Percentiles rank a stretch among this genome's conserved stretches.
These are phyloP conservation scores for Nebria ingens DNA, from an alignment of 1,140 invertebrate genomes.

Conservation along the genomic window DNA sequence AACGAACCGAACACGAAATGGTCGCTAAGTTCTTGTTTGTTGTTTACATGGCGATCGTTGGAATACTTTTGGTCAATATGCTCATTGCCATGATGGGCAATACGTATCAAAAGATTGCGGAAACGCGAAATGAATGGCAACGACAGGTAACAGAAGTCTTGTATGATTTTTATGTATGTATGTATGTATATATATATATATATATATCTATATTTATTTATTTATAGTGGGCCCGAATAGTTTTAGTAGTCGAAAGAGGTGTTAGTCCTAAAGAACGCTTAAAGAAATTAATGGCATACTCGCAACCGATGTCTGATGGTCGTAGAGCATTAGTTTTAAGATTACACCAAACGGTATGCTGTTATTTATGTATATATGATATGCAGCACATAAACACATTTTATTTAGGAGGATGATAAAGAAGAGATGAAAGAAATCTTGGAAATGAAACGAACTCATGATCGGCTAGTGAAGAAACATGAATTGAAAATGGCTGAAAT, in stretches of 20 bases:
- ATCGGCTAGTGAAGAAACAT: constrained; percentile 59
- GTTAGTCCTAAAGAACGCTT: constrained; percentile 78
- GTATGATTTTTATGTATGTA: no score
- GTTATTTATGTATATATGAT: background rate
- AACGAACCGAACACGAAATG: constrained; percentile 75
- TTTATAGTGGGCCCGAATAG: constrained; percentile 89
- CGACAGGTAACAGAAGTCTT: no score
- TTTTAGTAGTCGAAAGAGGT: constrained; percentile 91
- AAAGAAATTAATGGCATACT: constrained; percentile 79
- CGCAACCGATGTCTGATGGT: constrained; percentile 91
- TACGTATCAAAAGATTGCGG: constrained; percentile 95
- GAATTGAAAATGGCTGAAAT: constrained; percentile 42
- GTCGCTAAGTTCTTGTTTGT: constrained; percentile 90
- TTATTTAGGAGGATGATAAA: constrained; percentile 72
- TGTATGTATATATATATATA: no score
- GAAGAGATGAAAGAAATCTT: constrained; percentile 89
- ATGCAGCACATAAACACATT: constrained; percentile 10
- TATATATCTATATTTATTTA: constrained; percentile 10
- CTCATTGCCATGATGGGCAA: constrained; percentile 99
- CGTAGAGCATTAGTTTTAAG: constrained; percentile 76
- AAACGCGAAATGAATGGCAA: constrained; percentile 97
- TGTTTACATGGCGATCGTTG: constrained; percentile 93
- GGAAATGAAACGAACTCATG: constrained; percentile 80
- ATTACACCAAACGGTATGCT: constrained; percentile 66
- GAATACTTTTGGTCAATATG: constrained; percentile 94